Conservation (phyloP, 1,140 invertebrate species). For the Anthonomus grandis region DNA sequence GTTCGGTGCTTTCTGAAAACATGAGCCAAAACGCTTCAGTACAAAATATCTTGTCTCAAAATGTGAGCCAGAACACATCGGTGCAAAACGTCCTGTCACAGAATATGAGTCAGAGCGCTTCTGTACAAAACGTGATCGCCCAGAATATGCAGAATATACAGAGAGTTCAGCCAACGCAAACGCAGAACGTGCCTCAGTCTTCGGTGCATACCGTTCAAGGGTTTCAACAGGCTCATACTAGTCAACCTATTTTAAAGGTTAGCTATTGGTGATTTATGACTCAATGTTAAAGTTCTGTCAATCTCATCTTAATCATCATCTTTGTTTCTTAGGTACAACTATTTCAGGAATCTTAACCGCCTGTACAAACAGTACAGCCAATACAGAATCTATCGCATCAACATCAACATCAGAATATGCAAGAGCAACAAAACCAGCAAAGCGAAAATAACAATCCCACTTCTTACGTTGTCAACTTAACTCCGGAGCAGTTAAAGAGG, state of each 20-base stretch:
- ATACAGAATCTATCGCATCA: slow-evolving; percentile 35
- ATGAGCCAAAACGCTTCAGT: too few species aligned
- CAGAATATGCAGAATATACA: slow-evolving; percentile 26
- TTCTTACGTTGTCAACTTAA: slow-evolving; percentile 48
- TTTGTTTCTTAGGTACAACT: slow-evolving; percentile 35
- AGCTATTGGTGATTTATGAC: neutral
- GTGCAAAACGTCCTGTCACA: too few species aligned
- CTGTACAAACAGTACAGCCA: slow-evolving; percentile 44
- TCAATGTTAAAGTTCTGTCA: neutral
- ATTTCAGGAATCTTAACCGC: slow-evolving; percentile 43
- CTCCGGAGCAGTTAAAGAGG: slow-evolving; percentile 47
- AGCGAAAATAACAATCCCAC: slow-evolving; percentile 36
- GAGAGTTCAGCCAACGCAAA: slow-evolving; percentile 13
- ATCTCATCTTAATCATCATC: too few species aligned
- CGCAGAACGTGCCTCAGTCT: slow-evolving; percentile 18
- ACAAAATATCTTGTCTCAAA: too few species aligned
- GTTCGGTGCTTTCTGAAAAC: slow-evolving; percentile 20
- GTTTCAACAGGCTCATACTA: slow-evolving; percentile 35
- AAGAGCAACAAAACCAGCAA: slow-evolving; percentile 25
- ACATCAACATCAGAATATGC: slow-evolving; percentile 27
- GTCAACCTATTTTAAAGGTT: slow-evolving; percentile 36
- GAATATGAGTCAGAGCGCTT: slow-evolving; percentile 18
- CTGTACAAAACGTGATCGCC: slow-evolving; percentile 14
- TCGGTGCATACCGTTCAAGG: slow-evolving; percentile 21
- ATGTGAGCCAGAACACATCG: too few species aligned